These are phyloP conservation scores for Oncorhynchus keta DNA, from an alignment of 2,113 vertebrate genomes.

Conservation along the genomic window DNA sequence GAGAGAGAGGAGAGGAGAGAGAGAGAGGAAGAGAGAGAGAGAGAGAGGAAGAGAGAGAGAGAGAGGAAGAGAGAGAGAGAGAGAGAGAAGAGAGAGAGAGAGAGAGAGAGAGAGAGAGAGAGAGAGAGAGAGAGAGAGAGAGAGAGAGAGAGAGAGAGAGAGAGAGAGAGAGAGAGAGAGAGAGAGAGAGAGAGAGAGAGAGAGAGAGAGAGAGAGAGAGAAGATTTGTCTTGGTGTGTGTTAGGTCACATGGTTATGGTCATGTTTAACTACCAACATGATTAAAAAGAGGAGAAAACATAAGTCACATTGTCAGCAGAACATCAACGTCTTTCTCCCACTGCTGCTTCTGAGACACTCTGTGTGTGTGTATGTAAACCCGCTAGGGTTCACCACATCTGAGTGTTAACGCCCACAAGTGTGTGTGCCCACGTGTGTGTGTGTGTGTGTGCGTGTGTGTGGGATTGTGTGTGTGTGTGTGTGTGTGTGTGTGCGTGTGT, in stretches of 20 bases:
- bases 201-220: background rate
- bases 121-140: background rate
- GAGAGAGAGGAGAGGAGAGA: background rate
- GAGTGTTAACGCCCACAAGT: too few relatives aligned
- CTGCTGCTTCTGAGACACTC: slow-evolving; percentile 36
- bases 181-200: too few relatives aligned
- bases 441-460: too few relatives aligned
- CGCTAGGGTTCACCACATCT: too few relatives aligned
- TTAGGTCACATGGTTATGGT: slow-evolving; percentile 55
- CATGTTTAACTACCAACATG: slow-evolving; percentile 71
- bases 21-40: too few relatives aligned
- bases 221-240: slow-evolving; percentile 45
- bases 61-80: too few relatives aligned
- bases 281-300: slow-evolving; percentile 66
- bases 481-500: too few relatives aligned
- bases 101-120: background rate
- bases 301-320: slow-evolving; percentile 64
- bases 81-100: background rate
- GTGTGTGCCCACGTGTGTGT: too few relatives aligned
- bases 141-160: too few relatives aligned
- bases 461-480: too few relatives aligned
- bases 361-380: background rate
- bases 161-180: too few relatives aligned
- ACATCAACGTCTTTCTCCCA: slow-evolving; percentile 65
- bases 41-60: too few relatives aligned